Percentiles rank a stretch among this genome's conserved stretches.
phyloP scores from a whole-genome alignment of 2,888 invertebrate species.

The Ypsolopha sequella region DNA sequence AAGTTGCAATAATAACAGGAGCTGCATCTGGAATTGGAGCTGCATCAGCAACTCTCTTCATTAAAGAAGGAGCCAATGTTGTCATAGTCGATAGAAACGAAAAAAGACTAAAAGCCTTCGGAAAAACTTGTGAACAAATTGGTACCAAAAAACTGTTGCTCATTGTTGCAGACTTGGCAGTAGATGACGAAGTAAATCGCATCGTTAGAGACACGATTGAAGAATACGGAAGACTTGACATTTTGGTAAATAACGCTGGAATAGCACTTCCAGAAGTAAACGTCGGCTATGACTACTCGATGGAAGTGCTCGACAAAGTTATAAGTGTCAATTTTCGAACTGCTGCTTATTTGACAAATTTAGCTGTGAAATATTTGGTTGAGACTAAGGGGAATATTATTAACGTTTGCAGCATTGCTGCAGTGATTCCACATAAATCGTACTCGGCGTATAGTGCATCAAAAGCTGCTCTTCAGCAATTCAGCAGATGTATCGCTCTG shows the following conservation, averaged over 20 bases:
- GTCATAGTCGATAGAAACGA: not conserved
- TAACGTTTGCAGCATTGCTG: slow-evolving; percentile 89
- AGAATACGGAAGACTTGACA: slow-evolving; percentile 75
- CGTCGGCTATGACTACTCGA: slow-evolving; percentile 38
- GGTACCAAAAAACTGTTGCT: not conserved
- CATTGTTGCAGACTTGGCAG: slow-evolving; percentile 11
- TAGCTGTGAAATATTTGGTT: slow-evolving; percentile 82
- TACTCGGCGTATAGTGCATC: slow-evolving; percentile 86
- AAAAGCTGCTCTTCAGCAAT: slow-evolving; percentile 89
- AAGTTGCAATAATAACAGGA: not conserved
- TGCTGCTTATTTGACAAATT: slow-evolving; percentile 77
- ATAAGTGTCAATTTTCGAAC: slow-evolving; percentile 84
- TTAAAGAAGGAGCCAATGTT: slow-evolving; percentile 1
- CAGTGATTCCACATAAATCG: slow-evolving; percentile 82
- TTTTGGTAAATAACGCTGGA: slow-evolving; percentile 71
- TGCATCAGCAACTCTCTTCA: not conserved
- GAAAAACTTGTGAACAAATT: slow-evolving; percentile 11
- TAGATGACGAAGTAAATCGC: slow-evolving; percentile 12
- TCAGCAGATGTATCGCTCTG: slow-evolving; percentile 85
- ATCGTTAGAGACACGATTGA: slow-evolving; percentile 73
- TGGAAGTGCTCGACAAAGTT: slow-evolving; percentile 26
- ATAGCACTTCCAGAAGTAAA: slow-evolving; percentile 70
- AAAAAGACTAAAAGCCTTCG: not conserved
- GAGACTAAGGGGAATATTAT: slow-evolving; percentile 83
- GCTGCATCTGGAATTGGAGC: not conserved